Evolutionary conservation across 2,888 invertebrate genomes (phyloP), one percentile per base, ranked within the genome.

Genomic region (Bhutanitis thaidina): DNA sequence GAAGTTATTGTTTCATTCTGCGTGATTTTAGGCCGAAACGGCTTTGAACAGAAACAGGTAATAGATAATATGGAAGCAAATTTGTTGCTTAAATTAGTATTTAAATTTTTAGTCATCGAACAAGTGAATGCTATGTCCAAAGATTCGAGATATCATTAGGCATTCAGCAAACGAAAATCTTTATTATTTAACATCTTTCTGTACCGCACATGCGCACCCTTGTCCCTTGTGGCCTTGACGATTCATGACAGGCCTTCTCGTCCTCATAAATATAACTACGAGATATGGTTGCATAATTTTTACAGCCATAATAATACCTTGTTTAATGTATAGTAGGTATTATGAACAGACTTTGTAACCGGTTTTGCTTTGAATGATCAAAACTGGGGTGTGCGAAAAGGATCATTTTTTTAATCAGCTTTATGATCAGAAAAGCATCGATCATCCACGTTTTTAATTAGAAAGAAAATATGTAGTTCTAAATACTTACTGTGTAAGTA

Each of bases 141-240:
- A 53, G 16, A 45, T 34, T 44, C 35, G 34, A 29, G 50, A 54
- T 50, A 16, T 41, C 43, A 53, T 48, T 55, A 54, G 5, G 5
- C 2, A 20, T 53, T 55, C 34, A 13, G 57, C 60, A 65, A 69
- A 69, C 70, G 67, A 78, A 78, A 79, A 61, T 61, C 60, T 60
- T 62, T 55, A 81, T 77, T 78, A 75, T 77, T 77, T 77, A 75
- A 71, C 67, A 75, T 40, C 7, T 41, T 65, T 66, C 67, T 75
- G 65, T 65, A 72, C 71, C 70, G 82, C 82, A 82, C 84, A 84
- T 84, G 83, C 84, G 84, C 82, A 69, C 64, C 68, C 65, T 59
- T 54, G 60, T 80, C 64, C 68, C 65, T 59, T 54, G 60, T 80
- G 80, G 77, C 85, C 84, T 85, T 86, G 82, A 75, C 61, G 67